Conservation (phyloP, 2,888 invertebrate species). For the Lypha dubia region DNA sequence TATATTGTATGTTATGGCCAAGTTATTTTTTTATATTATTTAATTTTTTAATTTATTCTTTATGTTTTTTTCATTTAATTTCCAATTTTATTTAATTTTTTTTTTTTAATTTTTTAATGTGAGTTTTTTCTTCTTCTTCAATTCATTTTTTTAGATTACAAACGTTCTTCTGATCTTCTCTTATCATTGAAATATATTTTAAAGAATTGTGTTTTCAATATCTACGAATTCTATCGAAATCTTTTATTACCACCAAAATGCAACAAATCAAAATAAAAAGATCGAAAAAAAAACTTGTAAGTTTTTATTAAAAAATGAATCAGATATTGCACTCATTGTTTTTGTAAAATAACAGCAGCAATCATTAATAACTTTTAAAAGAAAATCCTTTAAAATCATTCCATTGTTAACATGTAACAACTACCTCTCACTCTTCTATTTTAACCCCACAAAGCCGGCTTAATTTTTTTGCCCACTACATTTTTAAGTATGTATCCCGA, state of each 20-base stretch:
- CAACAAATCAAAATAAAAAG: neutral
- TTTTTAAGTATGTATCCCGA: neutral
- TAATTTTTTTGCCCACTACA: neutral
- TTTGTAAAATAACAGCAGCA: neutral
- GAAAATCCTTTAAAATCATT: slow-evolving; percentile 23
- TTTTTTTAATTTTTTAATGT: slow-evolving; percentile 26
- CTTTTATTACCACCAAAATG: slow-evolving; percentile 63
- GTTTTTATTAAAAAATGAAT: slow-evolving; percentile 10
- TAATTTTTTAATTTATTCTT: neutral
- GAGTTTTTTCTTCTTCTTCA: slow-evolving; percentile 15
- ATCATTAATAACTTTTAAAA: neutral
- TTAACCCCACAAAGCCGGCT: neutral
- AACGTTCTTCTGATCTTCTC: slow-evolving; percentile 68
- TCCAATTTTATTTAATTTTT: slow-evolving; percentile 36
- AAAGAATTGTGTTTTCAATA: slow-evolving; percentile 68
- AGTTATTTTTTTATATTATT: neutral
- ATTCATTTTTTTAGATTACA: slow-evolving; percentile 64
- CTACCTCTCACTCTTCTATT: neutral
- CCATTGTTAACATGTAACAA: slow-evolving; percentile 12
- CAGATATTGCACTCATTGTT: slow-evolving; percentile 16
- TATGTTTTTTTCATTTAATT: slow-evolving; percentile 2
- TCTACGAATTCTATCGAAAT: slow-evolving; percentile 72
- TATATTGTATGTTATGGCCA: too few species aligned
- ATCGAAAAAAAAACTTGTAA: slow-evolving; percentile 45
- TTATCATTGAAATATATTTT: slow-evolving; percentile 72